Evolutionary conservation across 2,797 vertebrate species (phyloP).

Genomic region (Discoglossus pictus): DNA sequence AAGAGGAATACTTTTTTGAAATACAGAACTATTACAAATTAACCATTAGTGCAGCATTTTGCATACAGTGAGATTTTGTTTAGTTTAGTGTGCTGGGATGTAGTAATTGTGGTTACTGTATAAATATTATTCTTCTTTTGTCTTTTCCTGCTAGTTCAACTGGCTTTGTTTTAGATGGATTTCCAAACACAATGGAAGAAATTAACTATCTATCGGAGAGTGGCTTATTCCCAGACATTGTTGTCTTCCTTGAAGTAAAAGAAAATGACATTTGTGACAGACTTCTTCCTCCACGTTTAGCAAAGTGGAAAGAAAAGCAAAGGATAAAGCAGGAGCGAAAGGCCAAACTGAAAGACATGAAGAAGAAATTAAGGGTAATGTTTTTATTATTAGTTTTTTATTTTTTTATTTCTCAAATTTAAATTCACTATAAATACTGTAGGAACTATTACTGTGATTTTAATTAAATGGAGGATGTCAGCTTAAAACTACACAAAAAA

Average conservation of each 20-base stretch:
- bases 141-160: constrained; percentile 70
- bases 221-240: constrained; percentile 82
- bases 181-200: constrained; percentile 79
- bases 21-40: no score
- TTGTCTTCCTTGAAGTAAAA: constrained; percentile 72
- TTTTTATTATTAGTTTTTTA: neutral
- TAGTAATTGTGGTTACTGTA: neutral
- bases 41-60: no score
- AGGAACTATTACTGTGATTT: no score
- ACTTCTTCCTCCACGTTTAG: constrained; percentile 74
- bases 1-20: no score
- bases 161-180: constrained; percentile 93
- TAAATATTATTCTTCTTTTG: constrained; percentile 3
- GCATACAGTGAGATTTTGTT: no score
- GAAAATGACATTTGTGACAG: constrained; percentile 72
- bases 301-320: constrained; percentile 74
- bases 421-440: no score
- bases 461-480: no score
- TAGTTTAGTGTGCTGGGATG: no score
- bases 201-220: constrained; percentile 74
- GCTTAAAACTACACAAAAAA: no score
- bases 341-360: constrained; percentile 71
- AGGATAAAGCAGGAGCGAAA: constrained; percentile 64
- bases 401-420: no score
- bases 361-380: constrained; percentile 74